Percentiles rank a stretch among this genome's conserved stretches.
These are phyloP conservation scores for Castor canadensis DNA, from an alignment of 2,113 vertebrate species.

Conservation along the genomic window DNA sequence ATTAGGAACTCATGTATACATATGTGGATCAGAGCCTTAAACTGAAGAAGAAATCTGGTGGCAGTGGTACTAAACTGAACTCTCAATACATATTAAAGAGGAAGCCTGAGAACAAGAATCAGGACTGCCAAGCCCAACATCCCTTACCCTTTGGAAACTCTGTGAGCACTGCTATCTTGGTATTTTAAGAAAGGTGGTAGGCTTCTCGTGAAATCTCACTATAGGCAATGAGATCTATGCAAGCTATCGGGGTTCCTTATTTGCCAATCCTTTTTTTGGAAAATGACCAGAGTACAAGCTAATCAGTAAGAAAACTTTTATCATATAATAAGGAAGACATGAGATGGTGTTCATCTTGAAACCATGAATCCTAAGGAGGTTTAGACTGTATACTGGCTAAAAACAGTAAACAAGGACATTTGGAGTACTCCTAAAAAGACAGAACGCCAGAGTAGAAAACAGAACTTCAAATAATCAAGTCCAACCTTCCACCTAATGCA, in stretches of 20 bases:
- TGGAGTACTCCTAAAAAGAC: background rate
- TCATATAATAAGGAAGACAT: slow-evolving; percentile 10
- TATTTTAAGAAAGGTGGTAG: background rate
- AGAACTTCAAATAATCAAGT: slow-evolving; percentile 15
- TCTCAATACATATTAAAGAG: background rate
- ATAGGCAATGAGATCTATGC: background rate
- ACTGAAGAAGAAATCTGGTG: background rate
- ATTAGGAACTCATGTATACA: slow-evolving; percentile 4
- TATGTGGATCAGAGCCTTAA: background rate
- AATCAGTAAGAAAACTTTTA: slow-evolving; percentile 29
- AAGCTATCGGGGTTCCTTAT: background rate
- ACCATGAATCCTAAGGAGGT: background rate
- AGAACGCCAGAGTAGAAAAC: background rate
- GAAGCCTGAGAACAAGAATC: background rate
- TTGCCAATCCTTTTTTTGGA: slow-evolving; percentile 15
- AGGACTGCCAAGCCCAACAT: background rate
- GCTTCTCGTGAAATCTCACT: slow-evolving; percentile 26
- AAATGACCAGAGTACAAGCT: background rate
- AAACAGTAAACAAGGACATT: slow-evolving; percentile 20
- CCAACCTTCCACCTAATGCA: background rate
- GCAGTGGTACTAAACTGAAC: background rate
- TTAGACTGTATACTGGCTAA: background rate
- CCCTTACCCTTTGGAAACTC: background rate
- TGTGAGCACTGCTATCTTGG: background rate
- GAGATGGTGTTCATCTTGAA: slow-evolving; percentile 28